Conservation (phyloP, 2,113 vertebrate genomes). For the Procavia capensis region DNA sequence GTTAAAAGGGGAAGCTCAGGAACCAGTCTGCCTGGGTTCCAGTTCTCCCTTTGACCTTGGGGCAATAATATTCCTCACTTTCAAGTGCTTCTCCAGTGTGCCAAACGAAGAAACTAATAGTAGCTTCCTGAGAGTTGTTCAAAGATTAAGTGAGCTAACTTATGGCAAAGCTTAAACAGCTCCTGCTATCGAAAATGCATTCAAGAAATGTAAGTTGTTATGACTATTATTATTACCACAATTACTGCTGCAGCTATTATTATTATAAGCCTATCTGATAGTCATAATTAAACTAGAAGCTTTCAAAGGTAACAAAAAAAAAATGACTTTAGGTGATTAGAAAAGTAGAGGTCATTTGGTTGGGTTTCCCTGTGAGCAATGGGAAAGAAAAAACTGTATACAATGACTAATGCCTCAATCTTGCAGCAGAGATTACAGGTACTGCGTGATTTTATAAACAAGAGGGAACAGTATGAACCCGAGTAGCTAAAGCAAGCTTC, state of each 20-base stretch:
- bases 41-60: background rate
- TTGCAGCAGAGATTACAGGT: no score
- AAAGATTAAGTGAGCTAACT: background rate
- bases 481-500: background rate
- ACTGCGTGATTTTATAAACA: background rate
- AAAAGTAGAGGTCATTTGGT: background rate
- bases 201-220: background rate
- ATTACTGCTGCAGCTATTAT: background rate
- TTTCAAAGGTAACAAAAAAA: background rate
- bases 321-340: background rate
- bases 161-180: background rate
- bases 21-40: background rate
- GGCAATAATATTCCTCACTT: background rate
- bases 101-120: background rate
- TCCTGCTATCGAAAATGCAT: background rate
- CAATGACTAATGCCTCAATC: background rate
- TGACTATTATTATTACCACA: background rate
- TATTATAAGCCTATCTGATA: background rate
- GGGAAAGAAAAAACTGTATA: background rate
- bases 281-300: background rate
- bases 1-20: accelerated
- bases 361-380: background rate
- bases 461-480: background rate
- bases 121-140: background rate
- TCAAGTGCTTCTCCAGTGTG: background rate